Conservation (phyloP, 2,113 vertebrate genomes). For the Sinocyclocheilus maitianheensis region DNA sequence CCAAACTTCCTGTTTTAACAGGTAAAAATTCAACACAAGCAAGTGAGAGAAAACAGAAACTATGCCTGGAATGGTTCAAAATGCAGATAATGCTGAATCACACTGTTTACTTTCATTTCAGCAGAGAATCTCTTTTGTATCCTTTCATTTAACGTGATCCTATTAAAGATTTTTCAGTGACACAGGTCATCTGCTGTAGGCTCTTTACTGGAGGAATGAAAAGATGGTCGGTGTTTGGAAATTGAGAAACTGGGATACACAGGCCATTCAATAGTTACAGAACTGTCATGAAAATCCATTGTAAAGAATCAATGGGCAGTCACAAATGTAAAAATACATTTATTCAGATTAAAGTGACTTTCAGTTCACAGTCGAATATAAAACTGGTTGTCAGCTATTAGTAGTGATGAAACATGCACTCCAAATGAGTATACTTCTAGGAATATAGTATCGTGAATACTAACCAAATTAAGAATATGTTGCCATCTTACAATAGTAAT, state of each 20-base stretch:
- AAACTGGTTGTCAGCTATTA: constrained; percentile 48
- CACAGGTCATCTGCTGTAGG: neutral
- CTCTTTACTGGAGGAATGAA: constrained; percentile 33
- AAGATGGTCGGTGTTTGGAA: constrained; percentile 11
- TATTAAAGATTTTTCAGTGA: constrained; percentile 16
- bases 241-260: constrained; percentile 40
- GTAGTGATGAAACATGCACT: constrained; percentile 63
- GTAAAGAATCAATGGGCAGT: constrained; percentile 28
- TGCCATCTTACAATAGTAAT: neutral
- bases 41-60: neutral
- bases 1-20: neutral
- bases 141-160: neutral
- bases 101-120: constrained; percentile 16
- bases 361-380: constrained; percentile 75
- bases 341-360: constrained; percentile 76
- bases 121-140: constrained; percentile 1
- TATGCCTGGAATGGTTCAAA: neutral
- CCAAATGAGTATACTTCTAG: constrained; percentile 40
- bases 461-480: constrained; percentile 29
- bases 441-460: neutral
- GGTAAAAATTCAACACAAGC: neutral
- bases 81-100: neutral
- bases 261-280: neutral
- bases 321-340: constrained; percentile 77
- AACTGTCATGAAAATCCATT: constrained; percentile 10